phyloP scores from a whole-genome alignment of 2,113 vertebrate genomes.

The Dipodomys spectabilis region DNA sequence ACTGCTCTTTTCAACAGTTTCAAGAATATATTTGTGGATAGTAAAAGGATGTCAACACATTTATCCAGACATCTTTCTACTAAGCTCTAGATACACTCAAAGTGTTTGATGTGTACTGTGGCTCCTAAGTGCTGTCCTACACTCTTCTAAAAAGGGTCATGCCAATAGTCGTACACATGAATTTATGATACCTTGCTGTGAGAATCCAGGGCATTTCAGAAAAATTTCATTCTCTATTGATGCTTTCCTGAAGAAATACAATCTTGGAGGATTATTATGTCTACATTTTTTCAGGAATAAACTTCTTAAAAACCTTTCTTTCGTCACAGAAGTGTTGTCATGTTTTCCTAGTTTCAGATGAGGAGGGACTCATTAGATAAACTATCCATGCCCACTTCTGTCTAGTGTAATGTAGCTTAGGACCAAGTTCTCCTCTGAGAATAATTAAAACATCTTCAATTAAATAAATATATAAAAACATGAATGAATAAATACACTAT shows the following conservation, averaged over 20 bases:
- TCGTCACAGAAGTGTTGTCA: not conserved
- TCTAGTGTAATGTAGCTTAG: not conserved
- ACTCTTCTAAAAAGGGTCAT: slow-evolving; percentile 46
- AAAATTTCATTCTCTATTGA: slow-evolving; percentile 46
- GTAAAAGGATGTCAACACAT: slow-evolving; percentile 60
- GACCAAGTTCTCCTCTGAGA: not conserved
- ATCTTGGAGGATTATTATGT: slow-evolving; percentile 24
- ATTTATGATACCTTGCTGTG: slow-evolving; percentile 22
- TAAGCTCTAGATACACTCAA: slow-evolving; percentile 47
- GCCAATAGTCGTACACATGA: slow-evolving; percentile 17
- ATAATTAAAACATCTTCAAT: not conserved
- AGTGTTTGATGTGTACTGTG: not conserved
- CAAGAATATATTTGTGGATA: slow-evolving; percentile 34
- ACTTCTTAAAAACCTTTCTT: not conserved
- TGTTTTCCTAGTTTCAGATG: not conserved
- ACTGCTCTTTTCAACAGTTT: slow-evolving; percentile 30
- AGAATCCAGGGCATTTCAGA: slow-evolving; percentile 31
- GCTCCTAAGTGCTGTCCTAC: slow-evolving; percentile 27
- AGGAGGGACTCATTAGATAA: not conserved
- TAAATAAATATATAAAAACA: not conserved
- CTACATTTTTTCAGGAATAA: slow-evolving; percentile 46
- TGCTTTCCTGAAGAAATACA: not conserved
- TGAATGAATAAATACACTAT: not conserved
- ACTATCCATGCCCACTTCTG: not conserved
- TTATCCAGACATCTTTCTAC: slow-evolving; percentile 61